Conservation (phyloP, 2,797 vertebrate species). For the Rhinophrynus dorsalis region DNA sequence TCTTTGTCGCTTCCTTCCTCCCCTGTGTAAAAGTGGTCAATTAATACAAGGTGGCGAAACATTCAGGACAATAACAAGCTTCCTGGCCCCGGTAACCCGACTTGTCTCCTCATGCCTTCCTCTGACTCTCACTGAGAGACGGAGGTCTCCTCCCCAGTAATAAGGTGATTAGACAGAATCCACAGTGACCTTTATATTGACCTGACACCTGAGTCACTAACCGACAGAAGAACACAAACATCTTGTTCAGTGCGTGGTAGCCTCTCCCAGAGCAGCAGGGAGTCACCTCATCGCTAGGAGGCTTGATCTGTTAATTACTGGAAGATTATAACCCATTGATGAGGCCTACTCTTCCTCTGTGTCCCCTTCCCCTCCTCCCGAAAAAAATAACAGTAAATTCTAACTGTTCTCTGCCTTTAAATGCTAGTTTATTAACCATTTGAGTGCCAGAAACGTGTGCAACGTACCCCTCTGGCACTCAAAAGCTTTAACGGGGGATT, state of each 20-base stretch:
- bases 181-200: slow-evolving; percentile 12
- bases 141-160: slow-evolving; percentile 32
- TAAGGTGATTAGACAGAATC: slow-evolving; percentile 51
- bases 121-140: slow-evolving; percentile 15
- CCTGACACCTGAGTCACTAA: slow-evolving; percentile 52
- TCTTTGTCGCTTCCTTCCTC: not conserved
- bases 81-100: not conserved
- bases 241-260: not conserved
- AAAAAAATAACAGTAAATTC: no score
- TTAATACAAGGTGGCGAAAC: not conserved
- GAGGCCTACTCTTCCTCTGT: not conserved
- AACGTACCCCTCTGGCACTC: no score
- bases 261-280: not conserved
- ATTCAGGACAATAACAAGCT: slow-evolving; percentile 30
- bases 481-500: no score
- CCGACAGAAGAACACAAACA: not conserved
- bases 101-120: slow-evolving; percentile 4
- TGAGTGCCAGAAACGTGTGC: no score
- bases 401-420: no score
- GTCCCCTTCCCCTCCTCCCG: not conserved
- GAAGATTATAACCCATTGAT: slow-evolving; percentile 3
- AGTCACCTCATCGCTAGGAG: not conserved
- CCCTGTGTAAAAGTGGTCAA: not conserved
- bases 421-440: no score
- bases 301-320: slow-evolving; percentile 8